Percentiles rank a stretch among this genome's conserved stretches.
phyloP scores from a whole-genome alignment of 2,113 vertebrate species.

The Limnothrissa miodon region DNA sequence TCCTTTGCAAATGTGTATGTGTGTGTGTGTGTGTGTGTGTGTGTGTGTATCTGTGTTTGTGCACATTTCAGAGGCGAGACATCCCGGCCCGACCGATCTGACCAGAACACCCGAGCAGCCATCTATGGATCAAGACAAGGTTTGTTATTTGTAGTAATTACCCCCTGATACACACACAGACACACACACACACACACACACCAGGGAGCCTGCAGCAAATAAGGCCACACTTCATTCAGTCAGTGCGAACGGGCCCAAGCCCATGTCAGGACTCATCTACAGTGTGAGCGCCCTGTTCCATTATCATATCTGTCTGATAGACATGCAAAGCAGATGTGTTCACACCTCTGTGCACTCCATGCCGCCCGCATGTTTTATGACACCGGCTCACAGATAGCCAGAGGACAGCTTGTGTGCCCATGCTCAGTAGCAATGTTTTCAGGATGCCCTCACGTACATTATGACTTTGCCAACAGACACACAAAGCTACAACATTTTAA shows the following conservation, averaged over 20 bases:
- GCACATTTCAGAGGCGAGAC: constrained; percentile 4
- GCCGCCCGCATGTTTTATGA: neutral
- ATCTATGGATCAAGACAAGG: constrained; percentile 30
- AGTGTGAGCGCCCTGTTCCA: neutral
- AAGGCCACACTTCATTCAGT: neutral
- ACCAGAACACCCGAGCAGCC: constrained; percentile 7
- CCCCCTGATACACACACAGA: neutral
- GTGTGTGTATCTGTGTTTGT: neutral
- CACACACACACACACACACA: constrained; percentile 7
- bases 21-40: constrained; percentile 22
- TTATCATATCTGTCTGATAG: neutral
- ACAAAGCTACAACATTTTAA: too few species aligned
- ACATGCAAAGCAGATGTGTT: neutral
- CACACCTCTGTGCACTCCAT: neutral
- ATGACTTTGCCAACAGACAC: too few species aligned
- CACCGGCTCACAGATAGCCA: neutral
- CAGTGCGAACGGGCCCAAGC: neutral
- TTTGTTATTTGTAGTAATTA: constrained; percentile 25
- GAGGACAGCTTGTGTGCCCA: too few species aligned
- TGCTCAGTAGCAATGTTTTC: too few species aligned
- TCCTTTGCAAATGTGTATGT: constrained; percentile 24
- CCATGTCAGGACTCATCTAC: neutral
- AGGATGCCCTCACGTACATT: too few species aligned
- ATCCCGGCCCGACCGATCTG: constrained; percentile 13
- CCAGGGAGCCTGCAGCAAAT: neutral